These are phyloP conservation scores for Troilus luridus DNA, from an alignment of 2,888 invertebrate genomes.

Conservation along the genomic window DNA sequence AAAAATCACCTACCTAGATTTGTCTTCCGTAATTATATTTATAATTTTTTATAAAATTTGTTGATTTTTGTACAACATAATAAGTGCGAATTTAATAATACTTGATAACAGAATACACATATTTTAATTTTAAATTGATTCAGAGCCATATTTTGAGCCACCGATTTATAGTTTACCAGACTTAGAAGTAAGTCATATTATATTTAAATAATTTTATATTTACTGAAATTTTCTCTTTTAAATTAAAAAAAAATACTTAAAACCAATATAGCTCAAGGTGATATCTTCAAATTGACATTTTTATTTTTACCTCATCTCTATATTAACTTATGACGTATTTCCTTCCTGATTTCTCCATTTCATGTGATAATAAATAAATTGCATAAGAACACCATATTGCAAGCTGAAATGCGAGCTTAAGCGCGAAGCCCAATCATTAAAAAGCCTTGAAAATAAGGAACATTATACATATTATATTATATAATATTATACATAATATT, in stretches of 20 bases:
- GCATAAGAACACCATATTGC: constrained; percentile 36
- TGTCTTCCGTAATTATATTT: no score
- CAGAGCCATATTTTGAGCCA: no score
- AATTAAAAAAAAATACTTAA: not conserved
- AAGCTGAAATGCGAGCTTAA: constrained; percentile 43
- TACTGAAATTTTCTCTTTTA: not conserved
- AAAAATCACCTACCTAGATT: no score
- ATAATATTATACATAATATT: not conserved
- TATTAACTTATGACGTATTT: not conserved
- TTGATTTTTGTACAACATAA: no score
- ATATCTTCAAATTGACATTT: not conserved
- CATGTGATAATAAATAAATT: constrained; percentile 29
- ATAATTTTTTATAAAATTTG: no score
- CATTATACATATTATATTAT: not conserved
- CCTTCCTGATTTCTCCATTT: constrained; percentile 38
- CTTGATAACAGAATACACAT: no score
- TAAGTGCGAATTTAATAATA: no score
- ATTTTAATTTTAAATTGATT: no score
- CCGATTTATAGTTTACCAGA: no score
- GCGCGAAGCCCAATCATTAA: constrained; percentile 38
- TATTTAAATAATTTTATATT: not conserved
- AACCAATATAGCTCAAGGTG: not conserved
- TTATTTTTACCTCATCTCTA: not conserved
- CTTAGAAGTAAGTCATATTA: no score
- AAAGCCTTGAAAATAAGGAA: not conserved